phyloP scores from a whole-genome alignment of 2,888 invertebrate genomes.

The Clunio marinus region DNA sequence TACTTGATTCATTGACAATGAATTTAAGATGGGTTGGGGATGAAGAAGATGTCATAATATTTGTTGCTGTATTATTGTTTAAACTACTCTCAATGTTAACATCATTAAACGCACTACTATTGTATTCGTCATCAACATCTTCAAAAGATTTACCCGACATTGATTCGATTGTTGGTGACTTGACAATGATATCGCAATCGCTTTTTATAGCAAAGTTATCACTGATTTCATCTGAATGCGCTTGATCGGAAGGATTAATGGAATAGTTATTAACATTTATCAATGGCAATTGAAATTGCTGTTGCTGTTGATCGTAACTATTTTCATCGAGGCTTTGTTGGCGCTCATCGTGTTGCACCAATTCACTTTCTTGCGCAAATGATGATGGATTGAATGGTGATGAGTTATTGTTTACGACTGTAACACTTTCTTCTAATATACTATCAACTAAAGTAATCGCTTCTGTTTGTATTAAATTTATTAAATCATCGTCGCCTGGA shows the following conservation, averaged over 20 bases:
- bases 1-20: neutral
- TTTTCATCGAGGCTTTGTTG: conserved; percentile 38
- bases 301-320: conserved; percentile 6
- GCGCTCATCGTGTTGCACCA: conserved; percentile 41
- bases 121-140: conserved; percentile 47
- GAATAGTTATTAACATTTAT: conserved; percentile 6
- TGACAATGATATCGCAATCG: conserved; percentile 50
- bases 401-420: conserved; percentile 44
- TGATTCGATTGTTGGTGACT: conserved; percentile 51
- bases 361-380: conserved; percentile 41
- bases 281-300: conserved; percentile 31
- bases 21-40: neutral
- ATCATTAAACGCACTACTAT: conserved; percentile 48
- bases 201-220: conserved; percentile 51
- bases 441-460: conserved; percentile 49
- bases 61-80: conserved; percentile 34
- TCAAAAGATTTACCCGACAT: conserved; percentile 51
- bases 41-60: conserved; percentile 21
- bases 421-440: conserved; percentile 50
- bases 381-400: conserved; percentile 29
- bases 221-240: conserved; percentile 43
- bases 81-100: conserved; percentile 35
- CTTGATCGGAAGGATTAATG: conserved; percentile 7
- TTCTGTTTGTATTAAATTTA: conserved; percentile 43
- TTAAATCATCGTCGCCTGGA: conserved; percentile 38